Evolutionary conservation across 2,797 vertebrate species (phyloP).

Genomic region (Anguilla pacifica): DNA sequence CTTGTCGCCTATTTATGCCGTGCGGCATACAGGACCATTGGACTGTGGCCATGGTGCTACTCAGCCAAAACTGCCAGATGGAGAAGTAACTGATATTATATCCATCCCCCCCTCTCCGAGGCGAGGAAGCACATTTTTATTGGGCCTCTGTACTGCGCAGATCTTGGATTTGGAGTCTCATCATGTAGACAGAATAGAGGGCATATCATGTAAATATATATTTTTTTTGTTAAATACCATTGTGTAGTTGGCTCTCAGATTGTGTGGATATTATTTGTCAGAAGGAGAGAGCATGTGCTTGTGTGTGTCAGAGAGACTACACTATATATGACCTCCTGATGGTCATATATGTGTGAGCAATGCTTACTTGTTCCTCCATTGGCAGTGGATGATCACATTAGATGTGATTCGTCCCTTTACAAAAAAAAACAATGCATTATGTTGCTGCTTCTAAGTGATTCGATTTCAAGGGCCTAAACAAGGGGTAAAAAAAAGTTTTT

Average conservation of each 20-base stretch:
- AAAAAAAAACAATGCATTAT: neutral
- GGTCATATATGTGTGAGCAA: neutral
- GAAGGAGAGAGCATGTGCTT: neutral
- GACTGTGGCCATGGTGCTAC: neutral
- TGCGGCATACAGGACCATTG: neutral
- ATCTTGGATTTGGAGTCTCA: neutral
- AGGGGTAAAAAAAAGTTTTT: neutral
- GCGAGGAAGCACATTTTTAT: neutral
- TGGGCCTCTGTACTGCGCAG: neutral
- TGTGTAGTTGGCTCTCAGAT: neutral
- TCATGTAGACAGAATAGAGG: neutral
- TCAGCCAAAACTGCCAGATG: neutral
- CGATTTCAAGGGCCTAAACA: neutral
- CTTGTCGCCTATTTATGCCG: neutral
- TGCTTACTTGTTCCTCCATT: neutral
- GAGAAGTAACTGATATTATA: neutral
- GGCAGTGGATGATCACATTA: neutral
- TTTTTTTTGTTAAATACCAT: neutral
- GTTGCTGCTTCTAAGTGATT: conserved; percentile 10
- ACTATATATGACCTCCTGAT: neutral
- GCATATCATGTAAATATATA: neutral
- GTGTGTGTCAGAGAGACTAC: neutral
- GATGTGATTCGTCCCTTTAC: neutral
- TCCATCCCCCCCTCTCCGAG: neutral
- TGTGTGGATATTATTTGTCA: conserved; percentile 18